phyloP scores from a whole-genome alignment of 2,113 vertebrate species.

The Hippoglossus stenolepis region DNA sequence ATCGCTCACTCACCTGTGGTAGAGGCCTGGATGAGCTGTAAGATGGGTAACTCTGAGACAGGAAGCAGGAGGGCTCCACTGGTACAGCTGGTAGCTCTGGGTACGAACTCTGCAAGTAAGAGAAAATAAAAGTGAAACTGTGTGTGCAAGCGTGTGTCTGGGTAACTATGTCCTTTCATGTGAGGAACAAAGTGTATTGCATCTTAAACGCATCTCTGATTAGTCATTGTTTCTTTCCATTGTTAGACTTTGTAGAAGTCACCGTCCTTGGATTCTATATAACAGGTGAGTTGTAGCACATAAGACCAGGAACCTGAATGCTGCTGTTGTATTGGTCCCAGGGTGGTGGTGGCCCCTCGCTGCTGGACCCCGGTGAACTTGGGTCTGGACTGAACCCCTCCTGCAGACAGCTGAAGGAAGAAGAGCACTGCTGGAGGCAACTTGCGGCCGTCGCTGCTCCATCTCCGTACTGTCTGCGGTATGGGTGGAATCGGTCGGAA shows the following conservation, averaged over 20 bases:
- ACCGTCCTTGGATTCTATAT: too few species aligned
- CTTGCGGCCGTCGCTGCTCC: constrained; percentile 46
- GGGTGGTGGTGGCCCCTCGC: constrained; percentile 26
- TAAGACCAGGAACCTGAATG: constrained; percentile 44
- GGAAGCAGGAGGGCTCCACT: constrained; percentile 63
- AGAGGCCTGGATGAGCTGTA: constrained; percentile 57
- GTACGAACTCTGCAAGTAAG: constrained; percentile 60
- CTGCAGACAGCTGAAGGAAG: constrained; percentile 78
- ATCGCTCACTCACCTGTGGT: constrained; percentile 62
- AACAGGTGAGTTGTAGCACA: background rate
- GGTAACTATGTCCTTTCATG: background rate
- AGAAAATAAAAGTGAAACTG: background rate
- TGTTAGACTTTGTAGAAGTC: background rate
- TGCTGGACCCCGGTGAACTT: constrained; percentile 17
- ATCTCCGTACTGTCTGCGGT: constrained; percentile 87
- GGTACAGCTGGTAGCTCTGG: constrained; percentile 51
- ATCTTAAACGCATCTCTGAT: background rate
- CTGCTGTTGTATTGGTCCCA: constrained; percentile 65
- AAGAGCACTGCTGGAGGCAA: constrained; percentile 68
- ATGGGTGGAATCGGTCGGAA: constrained; percentile 87
- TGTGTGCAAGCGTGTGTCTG: background rate
- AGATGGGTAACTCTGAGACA: constrained; percentile 53
- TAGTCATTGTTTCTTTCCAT: background rate
- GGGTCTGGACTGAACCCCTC: constrained; percentile 73
- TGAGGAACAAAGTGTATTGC: background rate